Base-by-base conservation (phyloP, 1,140 invertebrate genomes). In the Latrodectus geometricus region DNA sequence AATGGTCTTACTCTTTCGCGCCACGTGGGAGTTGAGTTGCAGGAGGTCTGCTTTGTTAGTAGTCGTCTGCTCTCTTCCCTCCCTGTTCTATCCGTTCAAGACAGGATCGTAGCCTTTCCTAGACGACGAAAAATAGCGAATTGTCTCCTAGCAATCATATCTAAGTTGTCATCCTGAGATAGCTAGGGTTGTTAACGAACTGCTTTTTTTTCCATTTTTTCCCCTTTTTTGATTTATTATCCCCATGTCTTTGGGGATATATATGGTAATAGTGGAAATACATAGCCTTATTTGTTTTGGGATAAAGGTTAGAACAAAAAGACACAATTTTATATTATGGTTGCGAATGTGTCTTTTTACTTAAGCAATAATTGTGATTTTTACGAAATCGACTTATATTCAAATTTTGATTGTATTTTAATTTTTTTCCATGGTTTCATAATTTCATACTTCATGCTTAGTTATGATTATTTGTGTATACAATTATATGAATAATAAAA, bases 1-100 rank as follows among this genome's bases (percentile, higher is more conserved):
- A 74, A 82, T 82, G 70, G 54, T 82, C 54, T 73, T 69, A 52
- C 54, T 82, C 69, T 82, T 82, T 82, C 80, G 56, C 17, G 52
- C 70, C 80, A 82, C 69, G 80, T 49, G 80, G 80, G 80, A 82
- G 80, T 82, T 82, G 80, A 82, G 70, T 82, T 73, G 70, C 21
- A 70, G 54, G 11, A 49, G 20, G 69, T 49, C 80, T 74, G 15
- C 56, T 79, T 69, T 72, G 21, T 56, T 35, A 61, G 70, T 35
- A 49, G 15, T n/a, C 23, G 8, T 73, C 23, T 69, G 17, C 21
- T 20, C 48, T 73, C 23, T 21, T 73, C 9, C 15, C 12, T 73
- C 48, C 48, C 35, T 9, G 9, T 49, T 48, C n/a, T 23, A 17
- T 49, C 70, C 35, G 35, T 35, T 35, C 35, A 35, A 35, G 35